Evolutionary conservation across 2,113 vertebrate genomes (phyloP).

Genomic region (Prochilodus magdalenae): DNA sequence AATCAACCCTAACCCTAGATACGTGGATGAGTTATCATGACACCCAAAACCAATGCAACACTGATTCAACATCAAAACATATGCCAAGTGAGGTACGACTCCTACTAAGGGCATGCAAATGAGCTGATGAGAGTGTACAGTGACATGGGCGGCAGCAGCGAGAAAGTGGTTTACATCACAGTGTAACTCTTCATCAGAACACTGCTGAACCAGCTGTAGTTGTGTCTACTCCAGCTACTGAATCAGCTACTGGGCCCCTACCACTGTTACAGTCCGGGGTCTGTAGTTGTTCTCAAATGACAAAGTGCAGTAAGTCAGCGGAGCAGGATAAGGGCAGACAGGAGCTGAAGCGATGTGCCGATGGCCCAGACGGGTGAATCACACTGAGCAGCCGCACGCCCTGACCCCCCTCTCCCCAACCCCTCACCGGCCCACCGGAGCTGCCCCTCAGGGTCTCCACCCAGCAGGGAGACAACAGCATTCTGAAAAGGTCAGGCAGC

Average conservation of each 20-base stretch:
- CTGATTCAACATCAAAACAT: too few relatives aligned
- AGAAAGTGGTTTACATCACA: too few relatives aligned
- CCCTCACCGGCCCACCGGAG: slow-evolving; percentile 4
- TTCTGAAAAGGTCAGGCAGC: slow-evolving; percentile 56
- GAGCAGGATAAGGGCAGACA: slow-evolving; percentile 9
- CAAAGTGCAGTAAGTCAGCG: slow-evolving; percentile 21
- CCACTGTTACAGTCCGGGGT: neutral
- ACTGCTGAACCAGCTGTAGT: neutral
- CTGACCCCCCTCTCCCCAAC: slow-evolving; percentile 9
- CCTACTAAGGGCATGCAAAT: too few relatives aligned
- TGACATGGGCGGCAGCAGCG: too few relatives aligned
- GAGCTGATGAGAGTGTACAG: too few relatives aligned
- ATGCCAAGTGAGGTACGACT: neutral
- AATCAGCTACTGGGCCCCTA: neutral
- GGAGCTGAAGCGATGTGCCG: slow-evolving; percentile 1
- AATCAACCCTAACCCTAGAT: too few relatives aligned
- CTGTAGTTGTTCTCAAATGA: neutral
- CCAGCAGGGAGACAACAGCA: slow-evolving; percentile 27
- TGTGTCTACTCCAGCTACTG: neutral
- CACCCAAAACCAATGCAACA: too few relatives aligned
- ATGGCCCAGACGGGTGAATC: slow-evolving; percentile 38
- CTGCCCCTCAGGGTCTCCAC: neutral
- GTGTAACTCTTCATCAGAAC: too few relatives aligned
- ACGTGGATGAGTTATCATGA: too few relatives aligned
- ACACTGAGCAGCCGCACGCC: neutral